phyloP scores from a whole-genome alignment of 2,888 invertebrate species.

The Hermodice carunculata region DNA sequence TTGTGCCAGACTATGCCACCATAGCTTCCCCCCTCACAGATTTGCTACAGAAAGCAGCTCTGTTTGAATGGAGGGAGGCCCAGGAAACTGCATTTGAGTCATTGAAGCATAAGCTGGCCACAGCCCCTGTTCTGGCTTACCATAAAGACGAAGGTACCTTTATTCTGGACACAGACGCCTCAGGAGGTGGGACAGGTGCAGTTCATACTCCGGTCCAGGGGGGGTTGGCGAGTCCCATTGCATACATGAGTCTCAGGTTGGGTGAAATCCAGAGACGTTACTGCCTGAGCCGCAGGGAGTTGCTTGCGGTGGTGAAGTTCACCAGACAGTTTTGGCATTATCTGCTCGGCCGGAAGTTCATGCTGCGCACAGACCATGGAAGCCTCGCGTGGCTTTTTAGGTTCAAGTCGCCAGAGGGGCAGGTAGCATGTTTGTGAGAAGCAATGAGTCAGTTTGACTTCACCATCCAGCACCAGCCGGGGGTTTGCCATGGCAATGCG shows the following conservation, averaged over 20 bases:
- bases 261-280: too few species aligned
- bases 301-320: too few species aligned
- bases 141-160: slow-evolving; percentile 2
- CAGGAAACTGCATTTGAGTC: slow-evolving; percentile 17
- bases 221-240: slow-evolving; percentile 25
- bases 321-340: too few species aligned
- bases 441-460: too few species aligned
- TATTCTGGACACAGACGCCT: slow-evolving; percentile 33
- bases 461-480: too few species aligned
- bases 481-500: too few species aligned
- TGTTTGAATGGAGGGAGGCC: not conserved
- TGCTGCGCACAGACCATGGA: too few species aligned
- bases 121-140: slow-evolving; percentile 23
- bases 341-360: too few species aligned
- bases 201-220: slow-evolving; percentile 28
- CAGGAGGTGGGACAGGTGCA: slow-evolving; percentile 23
- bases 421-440: too few species aligned
- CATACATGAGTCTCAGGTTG: slow-evolving; percentile 29
- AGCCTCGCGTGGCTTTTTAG: too few species aligned
- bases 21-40: slow-evolving; percentile 32
- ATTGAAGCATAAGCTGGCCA: slow-evolving; percentile 17
- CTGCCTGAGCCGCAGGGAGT: too few species aligned
- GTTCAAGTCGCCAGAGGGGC: too few species aligned
- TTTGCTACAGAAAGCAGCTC: slow-evolving; percentile 72
- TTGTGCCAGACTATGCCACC: slow-evolving; percentile 30